Conservation (phyloP, 2,113 vertebrate species). For the Ophiodon elongatus region DNA sequence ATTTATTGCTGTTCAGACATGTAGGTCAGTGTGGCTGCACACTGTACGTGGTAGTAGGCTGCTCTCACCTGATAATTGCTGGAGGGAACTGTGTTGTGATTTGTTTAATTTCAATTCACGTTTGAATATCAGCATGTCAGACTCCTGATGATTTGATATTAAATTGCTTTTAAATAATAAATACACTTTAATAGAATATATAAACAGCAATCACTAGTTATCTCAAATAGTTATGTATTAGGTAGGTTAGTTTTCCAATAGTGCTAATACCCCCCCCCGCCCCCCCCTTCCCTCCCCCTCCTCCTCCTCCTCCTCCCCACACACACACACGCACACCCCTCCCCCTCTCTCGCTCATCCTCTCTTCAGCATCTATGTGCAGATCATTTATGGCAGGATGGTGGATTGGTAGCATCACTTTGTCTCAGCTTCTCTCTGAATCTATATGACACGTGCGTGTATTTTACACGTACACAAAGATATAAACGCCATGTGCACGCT, state of each 20-base stretch:
- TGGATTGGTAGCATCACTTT: conserved; percentile 73
- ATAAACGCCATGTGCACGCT: background rate
- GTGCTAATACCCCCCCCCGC: background rate
- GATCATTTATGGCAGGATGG: conserved; percentile 66
- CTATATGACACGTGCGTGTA: conserved; percentile 32
- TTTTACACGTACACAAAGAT: conserved; percentile 11
- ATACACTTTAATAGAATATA: background rate
- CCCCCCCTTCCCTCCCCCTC: background rate
- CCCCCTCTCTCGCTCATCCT: background rate
- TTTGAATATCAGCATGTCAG: background rate
- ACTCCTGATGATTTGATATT: background rate
- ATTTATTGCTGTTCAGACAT: conserved; percentile 85
- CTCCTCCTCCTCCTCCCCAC: background rate
- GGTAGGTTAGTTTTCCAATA: conserved; percentile 32
- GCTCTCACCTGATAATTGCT: conserved; percentile 67
- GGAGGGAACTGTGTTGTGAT: conserved; percentile 23
- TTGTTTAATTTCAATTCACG: conserved; percentile 10
- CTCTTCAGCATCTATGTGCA: conserved; percentile 63
- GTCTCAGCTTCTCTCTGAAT: conserved; percentile 56
- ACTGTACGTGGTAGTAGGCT: conserved; percentile 66
- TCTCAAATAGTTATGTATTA: conserved; percentile 25
- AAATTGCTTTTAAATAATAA: background rate
- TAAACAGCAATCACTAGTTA: background rate
- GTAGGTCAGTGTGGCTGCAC: conserved; percentile 83
- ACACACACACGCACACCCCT: background rate